Conservation (phyloP, 92 coral and sea anemone genomes). For the Porites divaricata region DNA sequence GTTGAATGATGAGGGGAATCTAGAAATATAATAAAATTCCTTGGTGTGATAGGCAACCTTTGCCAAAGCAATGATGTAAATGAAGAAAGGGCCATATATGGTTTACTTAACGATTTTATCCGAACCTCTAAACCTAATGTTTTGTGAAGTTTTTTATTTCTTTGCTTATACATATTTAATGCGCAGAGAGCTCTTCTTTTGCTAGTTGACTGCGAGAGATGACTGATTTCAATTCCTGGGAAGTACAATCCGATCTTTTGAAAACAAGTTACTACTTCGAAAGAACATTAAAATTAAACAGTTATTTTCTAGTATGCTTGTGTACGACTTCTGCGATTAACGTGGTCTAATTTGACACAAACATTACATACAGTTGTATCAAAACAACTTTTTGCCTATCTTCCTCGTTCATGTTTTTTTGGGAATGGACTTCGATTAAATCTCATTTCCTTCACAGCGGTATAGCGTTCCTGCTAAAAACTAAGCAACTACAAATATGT, state of each 20-base stretch:
- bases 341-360: not conserved
- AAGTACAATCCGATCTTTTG: not conserved
- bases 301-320: not conserved
- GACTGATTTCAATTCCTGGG: no score
- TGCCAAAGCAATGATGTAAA: not conserved
- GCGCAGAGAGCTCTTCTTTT: no score
- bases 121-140: not conserved
- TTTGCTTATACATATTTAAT: not conserved
- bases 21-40: no score
- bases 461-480: not conserved
- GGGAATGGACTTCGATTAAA: not conserved
- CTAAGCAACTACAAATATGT: no score
- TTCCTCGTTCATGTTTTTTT: not conserved
- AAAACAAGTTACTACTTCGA: no score
- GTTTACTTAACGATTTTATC: not conserved
- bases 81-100: not conserved
- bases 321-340: not conserved
- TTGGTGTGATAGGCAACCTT: no score
- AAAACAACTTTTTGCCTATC: not conserved
- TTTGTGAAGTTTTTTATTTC: not conserved
- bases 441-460: not conserved
- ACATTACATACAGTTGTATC: no score
- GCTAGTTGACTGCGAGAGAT: no score
- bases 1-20: no score
- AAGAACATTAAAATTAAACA: not conserved